Evolutionary conservation across 2,888 invertebrate species (phyloP).

Genomic region (Eupelmus urozonus): DNA sequence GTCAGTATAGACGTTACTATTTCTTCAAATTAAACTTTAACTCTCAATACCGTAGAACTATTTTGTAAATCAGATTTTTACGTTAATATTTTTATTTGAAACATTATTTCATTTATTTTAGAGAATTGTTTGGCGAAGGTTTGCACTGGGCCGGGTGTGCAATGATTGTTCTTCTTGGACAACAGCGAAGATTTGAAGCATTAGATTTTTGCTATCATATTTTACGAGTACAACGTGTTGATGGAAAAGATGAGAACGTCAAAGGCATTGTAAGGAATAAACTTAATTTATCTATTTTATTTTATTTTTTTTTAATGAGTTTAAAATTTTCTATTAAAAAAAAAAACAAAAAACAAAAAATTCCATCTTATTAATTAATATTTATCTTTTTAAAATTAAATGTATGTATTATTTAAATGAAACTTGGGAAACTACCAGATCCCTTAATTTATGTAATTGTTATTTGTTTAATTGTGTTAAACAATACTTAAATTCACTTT

Average conservation of each 20-base stretch:
- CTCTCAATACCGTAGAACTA: neutral
- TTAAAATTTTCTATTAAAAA: too few relatives aligned
- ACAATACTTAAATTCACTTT: too few relatives aligned
- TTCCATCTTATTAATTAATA: too few relatives aligned
- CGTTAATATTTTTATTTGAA: neutral
- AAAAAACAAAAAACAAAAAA: too few relatives aligned
- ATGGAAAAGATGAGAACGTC: conserved; percentile 95
- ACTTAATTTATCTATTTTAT: too few relatives aligned
- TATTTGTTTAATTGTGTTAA: neutral
- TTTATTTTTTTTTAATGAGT: too few relatives aligned
- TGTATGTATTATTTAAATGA: conserved; percentile 21
- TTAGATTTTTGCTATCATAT: conserved; percentile 99
- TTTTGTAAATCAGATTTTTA: neutral
- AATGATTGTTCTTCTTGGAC: conserved; percentile 95
- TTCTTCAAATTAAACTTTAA: neutral
- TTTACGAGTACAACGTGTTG: conserved; percentile 94
- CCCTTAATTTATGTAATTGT: neutral
- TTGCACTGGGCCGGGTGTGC: conserved; percentile 99
- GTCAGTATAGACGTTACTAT: conserved; percentile 79
- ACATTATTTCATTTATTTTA: conserved; percentile 72
- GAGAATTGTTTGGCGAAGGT: conserved; percentile 98
- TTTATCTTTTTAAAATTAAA: too few relatives aligned
- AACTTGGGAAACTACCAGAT: conserved; percentile 7
- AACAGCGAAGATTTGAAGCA: conserved; percentile 97
- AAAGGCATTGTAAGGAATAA: conserved; percentile 92